Evolutionary conservation across 2,888 invertebrate species (phyloP).

Genomic region (Bursaphelenchus okinawaensis): DNA sequence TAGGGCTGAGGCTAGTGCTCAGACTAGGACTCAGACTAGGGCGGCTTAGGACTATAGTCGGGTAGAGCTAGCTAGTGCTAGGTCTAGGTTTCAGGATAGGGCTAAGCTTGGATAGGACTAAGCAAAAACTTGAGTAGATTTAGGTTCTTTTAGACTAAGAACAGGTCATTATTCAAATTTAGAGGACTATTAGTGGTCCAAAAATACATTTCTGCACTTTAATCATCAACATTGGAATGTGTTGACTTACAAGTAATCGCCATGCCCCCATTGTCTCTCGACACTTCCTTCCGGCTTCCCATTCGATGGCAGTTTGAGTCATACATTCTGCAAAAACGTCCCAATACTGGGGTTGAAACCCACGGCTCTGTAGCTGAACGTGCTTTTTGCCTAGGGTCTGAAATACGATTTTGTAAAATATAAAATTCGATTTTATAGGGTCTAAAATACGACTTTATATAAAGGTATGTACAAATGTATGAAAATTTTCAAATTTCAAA

Average conservation of each 20-base stretch:
- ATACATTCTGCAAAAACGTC: slow-evolving; percentile 57
- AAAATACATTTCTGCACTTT: not conserved
- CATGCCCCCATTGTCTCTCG: slow-evolving; percentile 49
- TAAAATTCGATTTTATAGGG: not conserved
- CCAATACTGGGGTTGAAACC: slow-evolving; percentile 58
- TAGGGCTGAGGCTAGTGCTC: too few species aligned
- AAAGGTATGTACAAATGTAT: too few species aligned
- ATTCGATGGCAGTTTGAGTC: slow-evolving; percentile 50
- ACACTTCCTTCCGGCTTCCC: slow-evolving; percentile 36
- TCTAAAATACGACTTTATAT: too few species aligned
- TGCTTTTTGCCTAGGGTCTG: slow-evolving; percentile 51
- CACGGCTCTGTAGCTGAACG: slow-evolving; percentile 42
- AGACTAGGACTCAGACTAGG: too few species aligned
- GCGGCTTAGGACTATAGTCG: too few species aligned
- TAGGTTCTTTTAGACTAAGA: too few species aligned
- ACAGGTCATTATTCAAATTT: too few species aligned
- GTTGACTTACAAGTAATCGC: slow-evolving; percentile 38
- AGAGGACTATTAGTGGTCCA: too few species aligned
- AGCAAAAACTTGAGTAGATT: too few species aligned
- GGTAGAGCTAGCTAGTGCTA: too few species aligned
- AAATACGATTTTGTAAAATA: not conserved
- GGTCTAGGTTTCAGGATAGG: too few species aligned
- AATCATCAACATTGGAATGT: not conserved
- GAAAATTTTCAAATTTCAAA: too few species aligned
- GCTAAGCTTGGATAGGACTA: not conserved